Base-by-base conservation (phyloP, 2,113 vertebrate species). In the Bagarius yarrelli region DNA sequence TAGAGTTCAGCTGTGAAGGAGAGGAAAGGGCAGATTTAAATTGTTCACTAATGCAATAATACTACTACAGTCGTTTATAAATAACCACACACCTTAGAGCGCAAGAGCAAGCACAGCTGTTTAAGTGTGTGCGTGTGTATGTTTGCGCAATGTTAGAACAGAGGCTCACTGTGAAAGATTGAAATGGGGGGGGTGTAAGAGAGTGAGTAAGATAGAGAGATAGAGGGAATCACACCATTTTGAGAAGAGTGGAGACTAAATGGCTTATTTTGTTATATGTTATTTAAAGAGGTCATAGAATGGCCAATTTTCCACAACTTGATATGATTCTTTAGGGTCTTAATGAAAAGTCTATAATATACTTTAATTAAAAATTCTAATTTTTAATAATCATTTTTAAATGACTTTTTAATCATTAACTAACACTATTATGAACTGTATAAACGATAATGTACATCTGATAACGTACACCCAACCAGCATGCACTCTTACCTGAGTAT, bases 11-110 rank as follows among this genome's bases (percentile, higher is more conserved):
- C 71, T 74, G 66, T 67, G 67, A 71, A 78, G 53, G 77, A 83
- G 73, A 74, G 59, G 69, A 85, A 85, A 85, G 81, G 84, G 59
- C n/a, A 85, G 19, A 16, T 47, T 59, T 13, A 55, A 76, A 32
- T 50, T 34, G 64, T 73, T 25, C 76, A 71, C 53, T 72, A 73
- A 57, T 8, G 44, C 21, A 61, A 80, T 72, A 66, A 61, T 75
- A 80, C 66, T 75, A 80, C 66, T 44, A 47, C 53, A 82, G 78
- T 4, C 47, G 60, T 32, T 60, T 78, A 78, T 36, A 57, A 85
- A 69, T 76, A 83, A 25, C 63, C 53, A 21, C 19, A 67, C 53
- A 76, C 71, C 34, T 53, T 27, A 44, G 71, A 57, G 23, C 40
- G 80, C 23, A 63, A 36, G 53, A 61, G 66, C 23, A 53, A 67